Evolutionary conservation across 2,113 vertebrate genomes (phyloP), one percentile per base, ranked within the genome.

Genomic region (Rostratula benghalensis): DNA sequence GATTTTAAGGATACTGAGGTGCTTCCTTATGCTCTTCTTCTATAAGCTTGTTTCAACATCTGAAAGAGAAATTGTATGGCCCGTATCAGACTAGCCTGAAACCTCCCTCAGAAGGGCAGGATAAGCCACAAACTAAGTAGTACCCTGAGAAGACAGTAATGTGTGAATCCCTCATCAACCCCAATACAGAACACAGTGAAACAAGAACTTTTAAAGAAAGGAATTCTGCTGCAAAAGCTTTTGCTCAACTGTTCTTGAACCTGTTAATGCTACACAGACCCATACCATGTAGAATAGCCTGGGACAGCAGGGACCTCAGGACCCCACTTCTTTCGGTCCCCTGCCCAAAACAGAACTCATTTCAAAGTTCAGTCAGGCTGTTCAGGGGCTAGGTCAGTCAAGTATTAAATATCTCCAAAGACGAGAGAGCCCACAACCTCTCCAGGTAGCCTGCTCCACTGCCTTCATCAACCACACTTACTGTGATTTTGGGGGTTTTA

Each of bases 221-320:
- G 24, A 84, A 68, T 76, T 83, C 24, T 65, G 43, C 60, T 69
- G 21, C 61, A 92, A 73, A 92, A 74, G 20, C 23, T 41, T 60
- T 87, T 35, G n/a, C 21, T 77, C 39, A 57, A 46, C 51, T 13
- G 12, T 53, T 89, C 61, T 57, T 71, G 27, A 94, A 30, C 24
- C 21, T 43, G 37, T 43, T 46, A 71, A 50, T 8, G 21, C 41
- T 53, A 79, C 51, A 6, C 64, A 91, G 73, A 60, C 14, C 30
- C 48, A 64, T 11, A 25, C 6, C 2, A 2, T 2, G 4, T 0
- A 65, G 24, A 81, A 70, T 0, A 67, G 9, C 28, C 59, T 67
- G 41, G 35, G 22, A 69, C 23, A 23, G 79, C 33, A 80, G 1
- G 0, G 15, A 69, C 48, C 35, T 79, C 61, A 25, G 33, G 21